Evolutionary conservation across 2,888 invertebrate species (phyloP).

Genomic region (Cacoxenus indagator): DNA sequence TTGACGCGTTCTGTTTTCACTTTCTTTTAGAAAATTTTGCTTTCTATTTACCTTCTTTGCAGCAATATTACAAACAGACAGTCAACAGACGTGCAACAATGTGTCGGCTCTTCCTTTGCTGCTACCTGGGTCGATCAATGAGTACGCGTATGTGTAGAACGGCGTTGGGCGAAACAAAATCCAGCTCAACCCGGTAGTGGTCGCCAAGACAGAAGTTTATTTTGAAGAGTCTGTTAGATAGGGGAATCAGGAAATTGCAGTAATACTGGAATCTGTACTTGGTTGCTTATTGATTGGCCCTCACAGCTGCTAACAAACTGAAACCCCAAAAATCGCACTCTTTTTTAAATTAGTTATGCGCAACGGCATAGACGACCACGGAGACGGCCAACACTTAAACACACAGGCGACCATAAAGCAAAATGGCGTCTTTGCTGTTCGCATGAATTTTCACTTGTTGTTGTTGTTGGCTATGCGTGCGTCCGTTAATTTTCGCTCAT

Average conservation of each 20-base stretch:
- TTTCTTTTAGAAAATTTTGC: conserved; percentile 60
- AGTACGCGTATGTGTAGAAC: no score
- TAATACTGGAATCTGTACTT: no score
- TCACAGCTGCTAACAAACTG: no score
- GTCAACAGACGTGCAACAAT: conserved; percentile 60
- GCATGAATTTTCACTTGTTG: conserved; percentile 6
- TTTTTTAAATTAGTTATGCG: conserved; percentile 60
- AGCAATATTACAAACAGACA: conserved; percentile 60
- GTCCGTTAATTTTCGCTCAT: conserved; percentile 18
- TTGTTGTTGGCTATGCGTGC: background rate
- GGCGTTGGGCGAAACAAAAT: no score
- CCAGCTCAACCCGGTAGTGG: no score
- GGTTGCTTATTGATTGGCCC: no score
- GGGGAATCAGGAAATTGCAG: no score
- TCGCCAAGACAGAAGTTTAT: no score
- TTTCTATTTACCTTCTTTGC: conserved; percentile 16
- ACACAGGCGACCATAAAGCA: background rate
- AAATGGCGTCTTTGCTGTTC: background rate
- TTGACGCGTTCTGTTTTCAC: conserved; percentile 55
- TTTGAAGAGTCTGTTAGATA: no score
- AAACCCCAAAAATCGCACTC: no score
- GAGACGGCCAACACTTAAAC: background rate
- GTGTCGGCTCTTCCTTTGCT: conserved; percentile 30
- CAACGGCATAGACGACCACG: background rate
- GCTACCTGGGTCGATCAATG: no score